These are phyloP conservation scores for Drosophila lacteicornis DNA, from an alignment of 1,140 invertebrate species.

Conservation along the genomic window DNA sequence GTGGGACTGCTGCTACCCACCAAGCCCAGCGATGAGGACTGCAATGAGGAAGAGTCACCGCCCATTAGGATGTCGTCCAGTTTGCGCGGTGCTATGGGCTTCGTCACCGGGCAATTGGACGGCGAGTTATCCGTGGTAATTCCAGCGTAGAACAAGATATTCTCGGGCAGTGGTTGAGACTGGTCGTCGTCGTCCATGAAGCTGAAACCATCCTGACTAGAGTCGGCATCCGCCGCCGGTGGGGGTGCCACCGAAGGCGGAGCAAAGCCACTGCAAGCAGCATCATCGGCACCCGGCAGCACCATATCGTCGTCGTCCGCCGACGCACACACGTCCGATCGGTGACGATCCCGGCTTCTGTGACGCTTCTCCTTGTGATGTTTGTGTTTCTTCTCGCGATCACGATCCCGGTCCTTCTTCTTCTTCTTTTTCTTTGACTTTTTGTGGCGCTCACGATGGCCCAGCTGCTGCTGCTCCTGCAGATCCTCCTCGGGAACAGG, in stretches of 20 bases:
- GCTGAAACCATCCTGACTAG: constrained; percentile 85
- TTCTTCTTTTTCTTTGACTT: constrained; percentile 92
- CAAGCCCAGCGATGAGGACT: constrained; percentile 59
- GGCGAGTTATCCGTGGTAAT: constrained; percentile 84
- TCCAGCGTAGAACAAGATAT: constrained; percentile 74
- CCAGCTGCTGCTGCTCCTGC: constrained; percentile 39
- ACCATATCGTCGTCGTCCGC: constrained; percentile 41
- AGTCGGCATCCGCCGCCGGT: constrained; percentile 59
- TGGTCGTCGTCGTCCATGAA: constrained; percentile 84
- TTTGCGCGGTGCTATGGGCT: constrained; percentile 75
- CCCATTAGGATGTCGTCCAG: constrained; percentile 64
- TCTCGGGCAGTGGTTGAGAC: constrained; percentile 84
- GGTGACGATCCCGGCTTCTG: constrained; percentile 65
- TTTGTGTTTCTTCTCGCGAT: constrained; percentile 89
- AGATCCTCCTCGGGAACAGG: constrained; percentile 66
- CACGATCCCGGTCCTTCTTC: constrained; percentile 89
- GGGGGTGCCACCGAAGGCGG: constrained; percentile 36
- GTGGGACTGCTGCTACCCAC: constrained; percentile 65
- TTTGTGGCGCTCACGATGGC: constrained; percentile 86
- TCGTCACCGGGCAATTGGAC: constrained; percentile 75
- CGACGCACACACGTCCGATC: constrained; percentile 46
- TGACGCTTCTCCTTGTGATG: constrained; percentile 89
- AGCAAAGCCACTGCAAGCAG: constrained; percentile 49
- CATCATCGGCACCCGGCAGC: constrained; percentile 37
- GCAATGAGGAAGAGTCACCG: constrained; percentile 47